Base-by-base conservation (phyloP, 2,888 invertebrate genomes). In the Bellardia bayeri region DNA sequence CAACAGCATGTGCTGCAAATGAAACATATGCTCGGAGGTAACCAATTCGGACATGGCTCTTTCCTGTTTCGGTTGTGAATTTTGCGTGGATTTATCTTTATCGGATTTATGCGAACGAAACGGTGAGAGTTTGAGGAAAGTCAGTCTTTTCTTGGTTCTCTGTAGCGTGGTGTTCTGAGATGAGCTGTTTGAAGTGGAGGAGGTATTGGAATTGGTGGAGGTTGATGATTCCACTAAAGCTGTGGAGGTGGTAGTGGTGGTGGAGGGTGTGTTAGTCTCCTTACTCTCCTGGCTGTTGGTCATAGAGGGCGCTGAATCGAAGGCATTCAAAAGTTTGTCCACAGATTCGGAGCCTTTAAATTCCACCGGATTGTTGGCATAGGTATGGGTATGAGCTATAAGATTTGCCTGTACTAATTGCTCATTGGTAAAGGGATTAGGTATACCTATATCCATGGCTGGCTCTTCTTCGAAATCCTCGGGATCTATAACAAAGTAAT, bases 401-500 rank as follows among this genome's bases (percentile, higher is more conserved):
- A 93, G 88, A 61, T 93, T 93, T 3, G 91, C 92, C 33, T 91
- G 90, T 9, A 93, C 90, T 40, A 92, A 61, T 86, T 92, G 91
- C 54, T 93, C 93, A 51, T 93, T 93, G 63, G 90, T 92, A 37
- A 89, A 93, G 0, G 92, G 92, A 89, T 93, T 93, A 2, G 93
- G 93, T 88, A 93, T 93, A 40, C 93, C 93, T 16, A 93, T 92
- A 76, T 92, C 91, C 3, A 71, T 42, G 0, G 8, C 2, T 3
- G 90, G 90, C 49, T 92, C 91, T 69, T 91, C 82, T 66, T 91
- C 90, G 80, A 93, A 92, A 69, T 92, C 91, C 0, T 91, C 91
- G 0, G 93, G 93, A 71, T 94, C 94, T 42, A 94, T 93, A 45
- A 93, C 91, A 89, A 94, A 94, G 74, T 94, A 94, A 87, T 94